Evolutionary conservation across 2,888 invertebrate species (phyloP), one percentile per base, ranked within the genome.

Genomic region (Eilema caniola): DNA sequence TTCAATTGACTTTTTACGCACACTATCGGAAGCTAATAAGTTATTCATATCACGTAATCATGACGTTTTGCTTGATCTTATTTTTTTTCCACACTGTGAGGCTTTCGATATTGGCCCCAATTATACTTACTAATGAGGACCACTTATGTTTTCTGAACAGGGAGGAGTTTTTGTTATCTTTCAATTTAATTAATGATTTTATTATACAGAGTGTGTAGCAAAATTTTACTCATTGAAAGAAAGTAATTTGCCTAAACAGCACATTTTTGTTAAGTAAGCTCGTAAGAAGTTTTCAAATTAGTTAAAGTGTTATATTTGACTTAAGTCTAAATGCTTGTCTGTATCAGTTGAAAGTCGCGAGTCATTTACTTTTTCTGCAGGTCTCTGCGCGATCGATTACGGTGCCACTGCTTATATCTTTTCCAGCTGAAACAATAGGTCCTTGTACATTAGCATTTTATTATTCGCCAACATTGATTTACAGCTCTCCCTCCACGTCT

Each of bases 391-490:
- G 16, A 16, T 41, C 16, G 16, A 41, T 41, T 16, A 4, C 41
- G 16, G 41, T 41, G 41, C 37, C 37, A 7, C 31, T 33, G 24
- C 31, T 16, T 31, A 16, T 62, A 41, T 24, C 64, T 65, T 77
- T 81, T 84, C 82, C 79, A 83, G 81, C 60, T 59, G 73, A 77
- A 75, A 70, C 80, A 71, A 82, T 70, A 81, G 72, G 62, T 76
- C 77, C 71, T 72, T 77, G 75, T 79, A 68, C 77, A 82, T 82
- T 82, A 85, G 81, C 81, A 87, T 89, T 89, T 90, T 90, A 88
- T 89, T 89, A 89, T 90, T 88, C 86, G 83, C 84, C 85, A 86
- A 85, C 86, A 87, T 89, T 90, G 89, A 91, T 93, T 92, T 92
- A 91, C 89, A 85, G 77, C 82, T 83, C 83, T 82, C 86, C 87